Conservation (phyloP, 2,888 invertebrate genomes). For the Tridacna gigas region DNA sequence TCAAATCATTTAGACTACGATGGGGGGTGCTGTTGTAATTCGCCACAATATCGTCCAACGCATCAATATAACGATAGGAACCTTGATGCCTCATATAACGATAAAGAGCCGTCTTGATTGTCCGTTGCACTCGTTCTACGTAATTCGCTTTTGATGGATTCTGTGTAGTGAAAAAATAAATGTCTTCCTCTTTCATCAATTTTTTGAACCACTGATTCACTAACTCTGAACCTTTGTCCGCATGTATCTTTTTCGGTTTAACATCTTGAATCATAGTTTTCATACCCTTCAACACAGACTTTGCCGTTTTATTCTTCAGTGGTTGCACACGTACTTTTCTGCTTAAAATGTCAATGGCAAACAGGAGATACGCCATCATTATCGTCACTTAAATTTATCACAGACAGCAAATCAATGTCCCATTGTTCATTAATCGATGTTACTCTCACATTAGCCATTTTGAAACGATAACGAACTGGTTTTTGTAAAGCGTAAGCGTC, state of each 20-base stretch:
- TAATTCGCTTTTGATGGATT: slow-evolving; percentile 34
- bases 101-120: slow-evolving; percentile 22
- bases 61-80: slow-evolving; percentile 27
- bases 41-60: slow-evolving; percentile 8
- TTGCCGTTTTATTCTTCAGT: slow-evolving; percentile 44
- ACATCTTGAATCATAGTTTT: slow-evolving; percentile 30
- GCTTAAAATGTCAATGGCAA: slow-evolving; percentile 49
- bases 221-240: slow-evolving; percentile 34
- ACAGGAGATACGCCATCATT: slow-evolving; percentile 54
- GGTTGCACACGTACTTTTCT: slow-evolving; percentile 52
- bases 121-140: slow-evolving; percentile 34
- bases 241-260: slow-evolving; percentile 36
- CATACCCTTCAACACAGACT: slow-evolving; percentile 38
- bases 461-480: slow-evolving; percentile 38
- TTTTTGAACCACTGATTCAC: slow-evolving; percentile 35
- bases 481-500: slow-evolving; percentile 54
- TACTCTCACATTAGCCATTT: slow-evolving; percentile 49
- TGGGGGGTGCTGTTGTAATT: slow-evolving; percentile 36
- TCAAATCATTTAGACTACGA: slow-evolving; percentile 32
- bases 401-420: slow-evolving; percentile 49
- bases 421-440: slow-evolving; percentile 44
- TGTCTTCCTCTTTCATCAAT: slow-evolving; percentile 30
- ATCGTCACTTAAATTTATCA: slow-evolving; percentile 36
- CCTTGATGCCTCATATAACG: slow-evolving; percentile 25
- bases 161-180: slow-evolving; percentile 35